These are phyloP conservation scores for Zaprionus gabonicus DNA, from an alignment of 1,140 invertebrate species.

Conservation along the genomic window DNA sequence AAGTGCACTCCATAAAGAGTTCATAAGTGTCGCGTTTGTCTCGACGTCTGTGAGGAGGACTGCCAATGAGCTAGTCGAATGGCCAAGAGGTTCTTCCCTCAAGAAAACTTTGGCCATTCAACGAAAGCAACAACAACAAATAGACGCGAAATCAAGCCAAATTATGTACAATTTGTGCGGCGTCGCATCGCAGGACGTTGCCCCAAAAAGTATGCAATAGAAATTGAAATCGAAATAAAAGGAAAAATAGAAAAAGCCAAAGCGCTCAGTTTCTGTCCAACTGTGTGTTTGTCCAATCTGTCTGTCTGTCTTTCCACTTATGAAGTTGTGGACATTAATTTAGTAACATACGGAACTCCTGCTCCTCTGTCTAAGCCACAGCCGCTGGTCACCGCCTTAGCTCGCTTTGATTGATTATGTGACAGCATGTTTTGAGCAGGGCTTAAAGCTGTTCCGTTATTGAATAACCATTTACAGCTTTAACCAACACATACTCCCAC, in stretches of 20 bases:
- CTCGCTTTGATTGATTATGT: conserved; percentile 68
- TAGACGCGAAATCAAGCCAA: conserved; percentile 73
- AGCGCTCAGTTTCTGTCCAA: neutral
- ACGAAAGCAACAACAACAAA: conserved; percentile 32
- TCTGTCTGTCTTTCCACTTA: conserved; percentile 20
- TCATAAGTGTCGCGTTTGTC: conserved; percentile 71
- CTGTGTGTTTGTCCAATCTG: conserved; percentile 20
- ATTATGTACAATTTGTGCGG: conserved; percentile 73
- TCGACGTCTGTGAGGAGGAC: conserved; percentile 25
- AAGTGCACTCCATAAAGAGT: conserved; percentile 59
- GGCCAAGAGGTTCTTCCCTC: conserved; percentile 30
- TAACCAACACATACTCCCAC: conserved; percentile 38
- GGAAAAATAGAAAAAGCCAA: conserved; percentile 51
- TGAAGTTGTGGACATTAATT: conserved; percentile 64
- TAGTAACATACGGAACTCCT: conserved; percentile 39
- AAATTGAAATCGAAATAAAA: conserved; percentile 47
- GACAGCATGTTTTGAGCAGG: conserved; percentile 51
- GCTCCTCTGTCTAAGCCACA: conserved; percentile 22
- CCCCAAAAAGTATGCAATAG: conserved; percentile 79
- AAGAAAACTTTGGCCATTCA: conserved; percentile 55
- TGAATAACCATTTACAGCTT: conserved; percentile 65
- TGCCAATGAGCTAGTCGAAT: conserved; percentile 6
- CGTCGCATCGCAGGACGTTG: conserved; percentile 69
- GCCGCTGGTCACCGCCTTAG: conserved; percentile 37
- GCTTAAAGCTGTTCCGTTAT: conserved; percentile 61